Evolutionary conservation across 2,113 vertebrate species (phyloP), one percentile per base, ranked within the genome.

Genomic region (Barnardius zonarius): DNA sequence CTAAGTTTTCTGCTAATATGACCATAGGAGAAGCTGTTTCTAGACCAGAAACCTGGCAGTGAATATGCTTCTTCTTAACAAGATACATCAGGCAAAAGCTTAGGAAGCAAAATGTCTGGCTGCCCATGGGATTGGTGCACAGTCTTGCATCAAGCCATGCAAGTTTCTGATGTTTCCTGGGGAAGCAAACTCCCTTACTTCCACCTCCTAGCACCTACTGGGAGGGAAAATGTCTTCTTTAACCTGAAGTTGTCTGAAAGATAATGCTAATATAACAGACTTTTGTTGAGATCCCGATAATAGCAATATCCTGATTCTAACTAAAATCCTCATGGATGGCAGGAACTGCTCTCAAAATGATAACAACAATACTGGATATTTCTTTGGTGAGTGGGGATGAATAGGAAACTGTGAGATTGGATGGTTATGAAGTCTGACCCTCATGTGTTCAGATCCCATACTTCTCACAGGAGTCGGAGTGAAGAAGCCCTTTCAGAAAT

Each of bases 401-500:
- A 49, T 19, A 73, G 63, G 35, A 86, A 39, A 43, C 59, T 79
- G 25, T 79, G 25, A 18, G 35, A 48, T 6, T 95, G 43, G 44
- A 31, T 31, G 35, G 22, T 59, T 37, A 3, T 39, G 78, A 85
- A 43, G 13, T 51, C 35, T 79, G 35, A 35, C 54, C 12, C 5
- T 51, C 4, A 1, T 6, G 4, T 52, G 22, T 49, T 18, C 41
- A 69, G 16, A 37, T 11, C 20, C 37, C 0, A 0, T 33, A 22
- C 33, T 85, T 87, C 52, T 90, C 11, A 15, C 2, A 46, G 23
- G 13, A 9, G 4, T 52, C 31, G 30, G 63, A 83, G 27, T 39
- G 27, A 92, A 76, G 63, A 69, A 3, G 18, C 52, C 20, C 17
- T 76, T 69, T 83, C 49, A 62, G 49, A 92, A 93, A 41, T 80